Conservation (phyloP, 2,113 vertebrate genomes). For the Cyprinodon brontotheroides region DNA sequence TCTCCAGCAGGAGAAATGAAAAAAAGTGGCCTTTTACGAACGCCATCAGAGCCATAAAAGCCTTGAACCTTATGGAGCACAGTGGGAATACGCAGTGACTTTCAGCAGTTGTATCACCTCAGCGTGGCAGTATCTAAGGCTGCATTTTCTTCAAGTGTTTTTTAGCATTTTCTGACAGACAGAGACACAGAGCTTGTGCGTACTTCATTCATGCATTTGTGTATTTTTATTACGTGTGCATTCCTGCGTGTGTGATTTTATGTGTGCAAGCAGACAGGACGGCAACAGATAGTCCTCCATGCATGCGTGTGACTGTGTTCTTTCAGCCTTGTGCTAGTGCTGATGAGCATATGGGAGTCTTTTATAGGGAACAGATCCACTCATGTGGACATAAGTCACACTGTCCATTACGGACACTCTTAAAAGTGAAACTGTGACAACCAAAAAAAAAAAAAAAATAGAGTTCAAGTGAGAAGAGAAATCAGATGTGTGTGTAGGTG, state of each 20-base stretch:
- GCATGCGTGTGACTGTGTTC: not conserved
- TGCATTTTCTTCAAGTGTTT: constrained; percentile 20
- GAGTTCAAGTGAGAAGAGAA: not conserved
- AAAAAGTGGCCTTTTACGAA: constrained; percentile 45
- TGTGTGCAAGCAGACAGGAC: not conserved
- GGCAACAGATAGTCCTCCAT: not conserved
- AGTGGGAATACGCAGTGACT: constrained; percentile 41
- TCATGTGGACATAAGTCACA: constrained; percentile 6
- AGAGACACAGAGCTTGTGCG: not conserved
- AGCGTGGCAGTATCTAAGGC: constrained; percentile 17
- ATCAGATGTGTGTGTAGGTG: too few species aligned
- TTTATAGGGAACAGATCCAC: constrained; percentile 17
- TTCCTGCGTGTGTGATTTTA: constrained; percentile 1
- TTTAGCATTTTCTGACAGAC: not conserved
- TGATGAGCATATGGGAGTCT: constrained; percentile 11
- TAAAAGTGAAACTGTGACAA: not conserved
- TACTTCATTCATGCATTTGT: not conserved
- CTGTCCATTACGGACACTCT: constrained; percentile 4
- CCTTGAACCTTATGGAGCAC: constrained; percentile 17
- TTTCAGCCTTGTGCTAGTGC: constrained; percentile 4
- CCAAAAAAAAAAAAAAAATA: too few species aligned
- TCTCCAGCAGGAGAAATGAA: constrained; percentile 33
- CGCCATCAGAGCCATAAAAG: constrained; percentile 47
- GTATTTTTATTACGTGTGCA: constrained; percentile 8
- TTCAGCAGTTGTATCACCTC: constrained; percentile 50